Evolutionary conservation across 2,888 invertebrate genomes (phyloP), one percentile per base, ranked within the genome.

Genomic region (Schrankia costaestrigalis): DNA sequence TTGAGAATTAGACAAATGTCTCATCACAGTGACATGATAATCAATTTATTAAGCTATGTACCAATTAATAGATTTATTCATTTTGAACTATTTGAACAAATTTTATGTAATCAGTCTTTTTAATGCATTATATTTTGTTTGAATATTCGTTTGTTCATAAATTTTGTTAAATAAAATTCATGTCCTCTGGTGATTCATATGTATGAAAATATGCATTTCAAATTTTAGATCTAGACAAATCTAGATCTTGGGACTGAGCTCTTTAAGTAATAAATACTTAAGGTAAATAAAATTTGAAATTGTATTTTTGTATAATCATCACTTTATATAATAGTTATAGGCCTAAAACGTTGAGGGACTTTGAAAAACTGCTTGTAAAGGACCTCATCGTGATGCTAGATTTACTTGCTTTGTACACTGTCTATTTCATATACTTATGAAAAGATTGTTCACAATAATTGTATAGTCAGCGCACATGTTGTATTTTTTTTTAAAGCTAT

Each of bases 271-370:
- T 54, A 51, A 11, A 53, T 41, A 46, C 54, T 56, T 56, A 51
- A 62, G 56, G 40, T 51, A 51, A 51, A 49, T 47, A 55, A 63
- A 68, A 63, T 63, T 68, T 69, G 61, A 62, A 63, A 61, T 55
- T 49, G 50, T 63, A 56, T 58, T 55, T 63, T 55, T 58, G 47
- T 62, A 53, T 36, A 49, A 52, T 51, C 46, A 47, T 48, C 56
- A 55, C 41, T 39, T 27, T 34, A 11, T 14, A 40, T 49, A 41
- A 12, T n/a, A n/a, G n/a, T 32, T 31, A 11, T 41, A 54, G 57
- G 48, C 45, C 57, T 55, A 56, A 38, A 9, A 41, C 10, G 25
- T 32, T 30, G 37, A 11, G 9, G 5, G 15, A 11, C 28, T 27
- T 27, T 7, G 11, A 10, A 5, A 13, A 7, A n/a, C n/a, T n/a